Base-by-base conservation (phyloP, 2,113 vertebrate species). In the Eubucco bourcierii region DNA sequence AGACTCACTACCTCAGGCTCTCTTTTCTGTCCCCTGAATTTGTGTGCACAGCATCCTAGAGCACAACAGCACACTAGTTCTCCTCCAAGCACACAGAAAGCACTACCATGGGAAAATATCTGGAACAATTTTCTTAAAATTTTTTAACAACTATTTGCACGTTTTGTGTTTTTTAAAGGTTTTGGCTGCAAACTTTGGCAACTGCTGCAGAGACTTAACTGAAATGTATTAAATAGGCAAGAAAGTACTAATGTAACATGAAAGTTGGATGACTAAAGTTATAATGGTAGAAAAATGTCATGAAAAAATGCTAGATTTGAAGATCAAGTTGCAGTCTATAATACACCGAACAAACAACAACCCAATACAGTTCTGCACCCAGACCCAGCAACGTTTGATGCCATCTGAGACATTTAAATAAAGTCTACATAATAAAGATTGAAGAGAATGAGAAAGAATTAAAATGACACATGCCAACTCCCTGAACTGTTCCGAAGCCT, bases 221-320 rank as follows among this genome's bases (percentile, higher is more conserved):
- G 61, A 64, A 88, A 65, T 28, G 24, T 25, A 90, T 87, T 93
- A 94, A 92, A 92, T 86, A 92, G 68, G 58, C 53, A 72, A 88
- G 66, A 37, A 91, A 79, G 53, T 79, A 65, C 46, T 81, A 90
- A 71, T 23, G 20, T 23, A 60, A 85, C 58, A 59, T 2, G 17
- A 81, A 73, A 39, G 75, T 64, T 88, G 65, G 93, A 60, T 44
- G 50, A 78, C 44, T 95, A 12, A 70, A 77, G 33, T 80, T 89
- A 66, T 21, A 87, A 84, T 44, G 70, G 78, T 76, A 95, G 79
- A 78, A 94, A 94, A 90, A 91, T 23, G 50, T 85, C 15, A 86
- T 5, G n/a, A 75, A 84, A 87, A 71, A 66, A 63, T 19, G 70
- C 72, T 88, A 81, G 20, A 72, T 80, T 95, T 85, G 37, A 82